These are phyloP conservation scores for Polymixis lichenea DNA, from an alignment of 2,888 invertebrate species.

Conservation along the genomic window DNA sequence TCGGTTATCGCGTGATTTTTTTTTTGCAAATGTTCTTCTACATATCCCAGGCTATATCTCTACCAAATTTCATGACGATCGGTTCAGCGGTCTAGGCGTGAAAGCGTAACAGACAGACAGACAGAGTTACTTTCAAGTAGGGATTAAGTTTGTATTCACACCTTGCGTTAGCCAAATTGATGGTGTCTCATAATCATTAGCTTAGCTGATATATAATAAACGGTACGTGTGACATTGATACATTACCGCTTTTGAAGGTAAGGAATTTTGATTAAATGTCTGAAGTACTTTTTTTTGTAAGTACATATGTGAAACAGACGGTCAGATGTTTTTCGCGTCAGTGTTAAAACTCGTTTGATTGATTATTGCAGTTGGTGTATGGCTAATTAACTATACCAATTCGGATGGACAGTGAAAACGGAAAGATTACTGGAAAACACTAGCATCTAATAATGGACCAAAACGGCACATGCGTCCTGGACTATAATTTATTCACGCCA, in stretches of 20 bases:
- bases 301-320: neutral
- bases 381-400: neutral
- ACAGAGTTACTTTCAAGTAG: too few relatives aligned
- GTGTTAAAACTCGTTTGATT: neutral
- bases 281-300: neutral
- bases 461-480: neutral
- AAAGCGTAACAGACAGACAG: too few relatives aligned
- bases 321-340: neutral
- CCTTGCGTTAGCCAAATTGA: conserved; percentile 16
- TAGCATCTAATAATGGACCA: neutral
- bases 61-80: too few relatives aligned
- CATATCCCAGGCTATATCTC: too few relatives aligned
- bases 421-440: neutral
- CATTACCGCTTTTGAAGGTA: conserved; percentile 2
- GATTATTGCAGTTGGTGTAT: too few relatives aligned
- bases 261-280: neutral
- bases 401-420: neutral
- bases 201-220: conserved; percentile 9
- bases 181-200: conserved; percentile 19
- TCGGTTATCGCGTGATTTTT: too few relatives aligned
- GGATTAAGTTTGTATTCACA: neutral
- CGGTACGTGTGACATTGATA: conserved; percentile 44
- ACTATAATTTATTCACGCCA: neutral
- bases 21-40: too few relatives aligned
- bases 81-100: too few relatives aligned